phyloP scores from a whole-genome alignment of 2,113 vertebrate genomes.

The Upupa epops region DNA sequence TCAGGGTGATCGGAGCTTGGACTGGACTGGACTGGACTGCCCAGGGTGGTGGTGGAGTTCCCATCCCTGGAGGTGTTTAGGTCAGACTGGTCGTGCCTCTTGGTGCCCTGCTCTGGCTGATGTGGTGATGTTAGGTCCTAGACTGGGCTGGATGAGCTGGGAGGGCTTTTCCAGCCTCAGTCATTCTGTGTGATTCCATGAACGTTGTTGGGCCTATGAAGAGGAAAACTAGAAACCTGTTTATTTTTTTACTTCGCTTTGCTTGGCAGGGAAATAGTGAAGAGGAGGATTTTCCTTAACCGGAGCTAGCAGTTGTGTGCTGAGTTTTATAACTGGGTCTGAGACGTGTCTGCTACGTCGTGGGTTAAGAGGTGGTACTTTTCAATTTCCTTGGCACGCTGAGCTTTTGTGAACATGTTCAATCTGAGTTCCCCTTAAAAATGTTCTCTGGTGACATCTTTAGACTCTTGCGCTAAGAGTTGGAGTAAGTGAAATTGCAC shows the following conservation, averaged over 20 bases:
- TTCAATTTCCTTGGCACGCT: neutral
- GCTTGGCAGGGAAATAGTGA: rapidly evolving
- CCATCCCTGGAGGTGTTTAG: no score
- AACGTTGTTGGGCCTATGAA: neutral
- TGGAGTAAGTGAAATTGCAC: neutral
- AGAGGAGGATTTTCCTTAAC: neutral
- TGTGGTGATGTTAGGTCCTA: no score
- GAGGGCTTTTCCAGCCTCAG: no score
- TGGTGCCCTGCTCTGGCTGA: no score
- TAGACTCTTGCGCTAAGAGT: neutral
- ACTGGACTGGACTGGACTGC: no score
- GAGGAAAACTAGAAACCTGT: neutral
- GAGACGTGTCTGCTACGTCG: neutral
- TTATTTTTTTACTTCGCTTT: neutral
- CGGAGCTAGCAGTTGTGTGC: neutral
- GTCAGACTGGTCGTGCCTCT: no score
- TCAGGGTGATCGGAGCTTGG: no score
- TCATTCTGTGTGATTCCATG: no score
- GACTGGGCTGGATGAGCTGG: no score
- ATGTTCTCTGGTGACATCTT: neutral
- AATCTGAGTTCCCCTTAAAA: neutral
- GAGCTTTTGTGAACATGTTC: neutral
- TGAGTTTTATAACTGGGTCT: neutral
- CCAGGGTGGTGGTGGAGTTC: no score
- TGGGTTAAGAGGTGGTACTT: neutral